Evolutionary conservation across 2,113 vertebrate genomes (phyloP), one percentile per base, ranked within the genome.

Genomic region (Zootoca vivipara): DNA sequence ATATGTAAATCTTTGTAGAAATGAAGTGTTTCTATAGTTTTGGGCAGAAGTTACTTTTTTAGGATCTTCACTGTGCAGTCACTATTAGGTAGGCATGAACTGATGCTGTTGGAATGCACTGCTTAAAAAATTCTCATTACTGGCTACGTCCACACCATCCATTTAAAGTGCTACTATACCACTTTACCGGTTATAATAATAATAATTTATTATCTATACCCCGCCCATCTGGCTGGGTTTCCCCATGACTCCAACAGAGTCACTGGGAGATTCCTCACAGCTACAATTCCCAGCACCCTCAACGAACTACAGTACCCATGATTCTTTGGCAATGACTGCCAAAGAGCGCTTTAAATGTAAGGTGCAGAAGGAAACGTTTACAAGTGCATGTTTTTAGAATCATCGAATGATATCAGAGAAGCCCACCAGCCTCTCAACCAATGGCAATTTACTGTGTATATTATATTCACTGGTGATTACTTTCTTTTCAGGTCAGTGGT

Each of bases 401-500:
- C 7, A n/a, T 78, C 5, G 7, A 28, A 18, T 2, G 10, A 30
- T 42, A 80, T 35, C 18, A 22, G 7, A 0, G 28, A 20, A 26
- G 35, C 22, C 67, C 30, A 42, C 56, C 40, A 40, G 26, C 58
- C 8, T 8, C 30, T 28, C 20, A n/a, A 78, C 72, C 33, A 52
- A 62, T 62, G 58, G 18, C 58, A 62, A 62, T 20, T 62, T 62
- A 62, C 33, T 16, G 1, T 73, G 16, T 35, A 24, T 42, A 30
- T 4, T 5, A 0, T 62, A 65, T 35, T 82, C 91, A 85, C 91
- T 90, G 67, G 46, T 42, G 28, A 56, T 4, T 95, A 7, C 16
- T 94, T 90, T 92, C 74, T 92, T 96, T 95, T 79, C 89, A 98
- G 98, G 70, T 96, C 97, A 12, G 96, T 98, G 52, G 97, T 98